Base-by-base conservation (phyloP, 2,888 invertebrate genomes). In the Meteorus colon region DNA sequence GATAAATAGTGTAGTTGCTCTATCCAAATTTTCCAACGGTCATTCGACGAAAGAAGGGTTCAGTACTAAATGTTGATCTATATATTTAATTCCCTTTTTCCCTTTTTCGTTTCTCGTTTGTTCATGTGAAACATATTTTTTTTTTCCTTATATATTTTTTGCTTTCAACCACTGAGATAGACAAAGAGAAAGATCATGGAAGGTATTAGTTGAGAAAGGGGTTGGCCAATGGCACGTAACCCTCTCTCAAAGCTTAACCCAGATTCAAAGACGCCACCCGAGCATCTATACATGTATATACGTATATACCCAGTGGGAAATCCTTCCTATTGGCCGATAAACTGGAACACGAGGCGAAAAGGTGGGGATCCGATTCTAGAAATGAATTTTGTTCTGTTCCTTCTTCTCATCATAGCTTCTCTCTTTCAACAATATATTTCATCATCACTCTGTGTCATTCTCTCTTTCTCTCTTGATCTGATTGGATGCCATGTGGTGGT, bases 331-430 rank as follows among this genome's bases (percentile, higher is more conserved):
- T 85, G 88, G 86, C 78, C 81, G 82, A 77, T 82, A 85, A 85
- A 87, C 82, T 87, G 79, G 88, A 88, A 85, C 88, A 83, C 73
- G 59, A 76, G 41, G 70, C 19, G 77, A 45, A 34, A 76, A 86
- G 85, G 87, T 84, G 86, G 85, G 85, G 85, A 84, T 79, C 84
- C 79, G 66, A 70, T 78, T 74, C 73, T 73, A 63, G 34, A 78
- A 79, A 73, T 51, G 16, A 70, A 45, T 74, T 74, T 70, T 71
- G 66, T 66, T 45, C 34, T 48, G 45, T 45, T 63, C 63, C 65
- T 65, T 68, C 66, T 62, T 48, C 31, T 48, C n/a, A 2, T 5
- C 4, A 48, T n/a, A 16, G 48, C 6, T 48, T 59, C 62, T 31
- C 31, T 69, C 60, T 41, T 66, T 12, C 34, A 37, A 34, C 48